Evolutionary conservation across 2,797 vertebrate species (phyloP), one percentile per base, ranked within the genome.

Genomic region (Rallus crepitans): DNA sequence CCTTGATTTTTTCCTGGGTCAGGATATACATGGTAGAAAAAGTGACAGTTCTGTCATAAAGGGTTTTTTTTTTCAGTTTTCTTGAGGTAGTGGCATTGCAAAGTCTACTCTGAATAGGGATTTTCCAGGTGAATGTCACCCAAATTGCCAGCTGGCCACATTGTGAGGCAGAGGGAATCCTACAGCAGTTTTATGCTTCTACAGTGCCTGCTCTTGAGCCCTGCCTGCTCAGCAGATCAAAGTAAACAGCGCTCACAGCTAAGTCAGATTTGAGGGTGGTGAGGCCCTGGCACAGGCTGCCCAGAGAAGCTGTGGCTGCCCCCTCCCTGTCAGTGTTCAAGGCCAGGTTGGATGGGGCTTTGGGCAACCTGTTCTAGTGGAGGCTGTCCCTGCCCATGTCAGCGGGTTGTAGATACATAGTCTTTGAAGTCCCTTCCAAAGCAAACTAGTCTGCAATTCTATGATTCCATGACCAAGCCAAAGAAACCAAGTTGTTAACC

Each of bases 181-280:
- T 50, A 4, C 23, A 35, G 47, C 53, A 71, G 39, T 20, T 59
- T 72, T 30, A 30, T 39, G 12, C 21, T 72, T 18, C 42, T 12
- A 3, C 1, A 2, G 5, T 37, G 60, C 37, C 33, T 0, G 0
- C 30, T 24, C 30, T 35, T 12, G 6, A 37, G 23, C 0, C 0
- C 21, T 84, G 35, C 21, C 72, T 61, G 24, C 33, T 59, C 30
- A 21, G 48, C 35, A 31, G 10, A 24, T 37, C 11, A 70, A 53
- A 39, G 64, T 15, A 31, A 68, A 45, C 7, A 19, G 11, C 14
- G 16, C 13, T 68, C 10, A 16, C 45, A 75, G 16, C 9, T 37
- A 60, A 85, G 71, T 4, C 16, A 0, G 23, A 1, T 39, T 27
- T 45, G 42, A 45, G 42, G 42, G 42, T 45, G 42, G 42, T 45